A percentile compares a stretch with the other conserved stretches of the same genome.
Conservation (phyloP, 2,888 invertebrate species). For the Choreutis nemorana region DNA sequence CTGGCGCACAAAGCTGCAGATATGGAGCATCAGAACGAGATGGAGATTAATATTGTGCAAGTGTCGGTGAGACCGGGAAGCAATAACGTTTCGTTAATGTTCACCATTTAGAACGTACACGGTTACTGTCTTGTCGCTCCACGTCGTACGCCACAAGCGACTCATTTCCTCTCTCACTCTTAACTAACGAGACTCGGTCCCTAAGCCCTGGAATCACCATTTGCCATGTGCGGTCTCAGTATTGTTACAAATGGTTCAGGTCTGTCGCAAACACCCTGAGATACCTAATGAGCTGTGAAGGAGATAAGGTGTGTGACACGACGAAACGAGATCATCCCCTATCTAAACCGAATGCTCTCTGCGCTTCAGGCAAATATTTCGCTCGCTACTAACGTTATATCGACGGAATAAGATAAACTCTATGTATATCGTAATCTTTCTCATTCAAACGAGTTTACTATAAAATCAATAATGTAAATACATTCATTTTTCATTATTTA, state of each 20-base stretch:
- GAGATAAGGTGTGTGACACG: constrained; percentile 60
- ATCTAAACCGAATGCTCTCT: constrained; percentile 43
- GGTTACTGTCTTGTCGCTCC: constrained; percentile 44
- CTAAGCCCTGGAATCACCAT: constrained; percentile 50
- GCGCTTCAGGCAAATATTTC: constrained; percentile 20
- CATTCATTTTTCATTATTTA: too few relatives aligned
- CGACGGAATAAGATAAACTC: too few relatives aligned
- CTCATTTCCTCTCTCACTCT: constrained; percentile 22
- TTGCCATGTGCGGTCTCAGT: constrained; percentile 46
- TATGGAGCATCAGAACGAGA: constrained; percentile 34
- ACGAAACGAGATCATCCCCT: constrained; percentile 48
- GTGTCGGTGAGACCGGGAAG: constrained; percentile 49
- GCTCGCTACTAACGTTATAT: too few relatives aligned
- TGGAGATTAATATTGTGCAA: constrained; percentile 55
- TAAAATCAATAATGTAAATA: too few relatives aligned
- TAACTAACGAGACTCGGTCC: constrained; percentile 40
- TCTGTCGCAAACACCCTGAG: constrained; percentile 45
- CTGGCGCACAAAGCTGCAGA: constrained; percentile 28
- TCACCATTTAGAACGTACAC: constrained; percentile 52
- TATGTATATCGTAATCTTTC: too few relatives aligned
- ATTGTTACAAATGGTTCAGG: constrained; percentile 60
- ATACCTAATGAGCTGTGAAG: constrained; percentile 66
- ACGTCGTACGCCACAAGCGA: constrained; percentile 30
- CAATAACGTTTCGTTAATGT: constrained; percentile 60
- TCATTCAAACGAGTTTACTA: too few relatives aligned